Evolutionary conservation across 2,888 invertebrate genomes (phyloP).

Genomic region (Epiblema foenella): DNA sequence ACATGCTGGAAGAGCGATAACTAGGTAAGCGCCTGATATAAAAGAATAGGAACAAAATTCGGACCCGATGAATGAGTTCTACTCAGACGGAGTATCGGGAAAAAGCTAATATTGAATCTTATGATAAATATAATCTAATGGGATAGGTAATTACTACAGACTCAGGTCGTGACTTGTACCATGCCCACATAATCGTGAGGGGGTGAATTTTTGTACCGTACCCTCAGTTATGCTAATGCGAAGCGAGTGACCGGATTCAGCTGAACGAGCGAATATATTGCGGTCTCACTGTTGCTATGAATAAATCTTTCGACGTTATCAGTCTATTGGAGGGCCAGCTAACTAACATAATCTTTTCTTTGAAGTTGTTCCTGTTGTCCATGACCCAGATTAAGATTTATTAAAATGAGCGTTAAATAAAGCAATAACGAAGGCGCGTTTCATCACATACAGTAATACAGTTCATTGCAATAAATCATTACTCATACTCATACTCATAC

Average conservation of each 20-base stretch:
- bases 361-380: not conserved
- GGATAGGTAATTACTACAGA: not conserved
- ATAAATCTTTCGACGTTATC: conserved; percentile 53
- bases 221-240: conserved; percentile 66
- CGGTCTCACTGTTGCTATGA: conserved; percentile 57
- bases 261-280: conserved; percentile 61
- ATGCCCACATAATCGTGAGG: conserved; percentile 44
- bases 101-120: too few relatives aligned
- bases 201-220: conserved; percentile 56
- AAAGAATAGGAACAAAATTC: too few relatives aligned
- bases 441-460: not conserved
- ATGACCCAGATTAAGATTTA: not conserved
- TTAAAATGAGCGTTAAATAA: not conserved
- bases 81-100: too few relatives aligned
- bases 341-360: not conserved
- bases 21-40: too few relatives aligned
- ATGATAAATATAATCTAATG: not conserved
- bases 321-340: conserved; percentile 48
- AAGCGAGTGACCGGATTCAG: conserved; percentile 56
- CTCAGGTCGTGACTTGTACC: conserved; percentile 39
- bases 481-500: too few relatives aligned
- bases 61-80: too few relatives aligned
- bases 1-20: too few relatives aligned
- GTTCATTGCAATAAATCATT: too few relatives aligned
- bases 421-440: not conserved